Percentiles rank a stretch among this genome's conserved stretches.
Conservation (phyloP, 1,140 invertebrate species). For the Glomeris maerens region DNA sequence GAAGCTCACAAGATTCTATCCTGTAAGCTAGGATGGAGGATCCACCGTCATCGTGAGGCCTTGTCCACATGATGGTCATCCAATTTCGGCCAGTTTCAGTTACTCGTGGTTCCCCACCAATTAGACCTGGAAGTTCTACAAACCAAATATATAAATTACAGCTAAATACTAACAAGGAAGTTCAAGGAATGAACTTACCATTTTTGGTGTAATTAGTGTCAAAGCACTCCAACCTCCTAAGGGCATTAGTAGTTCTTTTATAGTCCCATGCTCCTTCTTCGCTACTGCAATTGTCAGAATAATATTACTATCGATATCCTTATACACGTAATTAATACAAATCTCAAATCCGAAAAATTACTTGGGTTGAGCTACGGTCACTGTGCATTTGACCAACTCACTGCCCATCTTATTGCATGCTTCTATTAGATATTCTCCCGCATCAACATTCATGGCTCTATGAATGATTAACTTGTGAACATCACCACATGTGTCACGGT, state of each 20-base stretch:
- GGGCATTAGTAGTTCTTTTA: not conserved
- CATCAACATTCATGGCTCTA: constrained; percentile 65
- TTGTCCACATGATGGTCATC: constrained; percentile 64
- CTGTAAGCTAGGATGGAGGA: constrained; percentile 74
- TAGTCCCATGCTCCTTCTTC: not conserved
- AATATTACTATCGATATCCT: too few species aligned
- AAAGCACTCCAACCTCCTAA: not conserved
- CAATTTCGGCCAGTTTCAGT: constrained; percentile 62
- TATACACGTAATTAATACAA: too few species aligned
- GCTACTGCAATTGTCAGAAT: too few species aligned
- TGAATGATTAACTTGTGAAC: constrained; percentile 74
- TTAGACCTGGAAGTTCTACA: constrained; percentile 42
- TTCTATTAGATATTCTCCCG: constrained; percentile 86
- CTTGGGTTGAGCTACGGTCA: constrained; percentile 46
- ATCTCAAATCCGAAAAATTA: too few species aligned
- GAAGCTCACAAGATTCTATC: constrained; percentile 61
- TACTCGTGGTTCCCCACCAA: constrained; percentile 53
- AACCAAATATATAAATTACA: too few species aligned
- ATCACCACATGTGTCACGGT: constrained; percentile 68
- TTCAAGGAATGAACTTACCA: too few species aligned
- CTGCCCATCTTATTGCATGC: constrained; percentile 79
- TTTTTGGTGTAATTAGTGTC: too few species aligned
- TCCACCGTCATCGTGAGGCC: constrained; percentile 50
- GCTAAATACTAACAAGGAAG: too few species aligned
- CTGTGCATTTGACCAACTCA: constrained; percentile 66